Evolutionary conservation across 2,797 vertebrate genomes (phyloP).

Genomic region (Sebastes elongatus): DNA sequence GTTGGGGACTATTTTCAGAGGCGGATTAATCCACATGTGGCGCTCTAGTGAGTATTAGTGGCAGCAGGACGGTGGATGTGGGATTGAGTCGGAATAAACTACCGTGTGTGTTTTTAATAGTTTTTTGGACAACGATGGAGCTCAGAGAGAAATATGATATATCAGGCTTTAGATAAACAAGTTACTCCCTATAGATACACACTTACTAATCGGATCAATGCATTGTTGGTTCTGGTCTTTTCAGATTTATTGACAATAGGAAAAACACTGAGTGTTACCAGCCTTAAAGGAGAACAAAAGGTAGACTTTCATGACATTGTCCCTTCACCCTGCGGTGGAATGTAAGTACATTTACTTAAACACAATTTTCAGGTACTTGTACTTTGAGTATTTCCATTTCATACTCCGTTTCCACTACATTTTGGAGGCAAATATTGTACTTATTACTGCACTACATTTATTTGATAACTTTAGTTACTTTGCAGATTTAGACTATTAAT

Average conservation of each 20-base stretch:
- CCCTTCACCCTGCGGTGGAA: no score
- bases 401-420: rapidly evolving
- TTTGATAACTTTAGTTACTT: no score
- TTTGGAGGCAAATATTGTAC: no score
- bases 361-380: background rate
- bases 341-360: background rate
- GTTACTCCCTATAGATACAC: background rate
- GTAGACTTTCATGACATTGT: background rate
- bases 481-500: no score
- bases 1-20: background rate
- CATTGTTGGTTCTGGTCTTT: no score
- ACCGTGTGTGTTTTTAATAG: background rate
- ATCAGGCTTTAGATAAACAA: background rate
- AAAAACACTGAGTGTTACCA: no score
- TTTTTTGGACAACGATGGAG: background rate
- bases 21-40: background rate
- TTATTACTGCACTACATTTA: no score
- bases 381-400: background rate
- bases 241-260: no score
- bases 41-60: background rate
- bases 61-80: background rate
- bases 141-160: background rate
- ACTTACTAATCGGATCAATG: background rate
- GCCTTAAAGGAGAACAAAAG: background rate
- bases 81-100: background rate